Conservation (phyloP, 2,888 invertebrate species). For the Leptura quadrifasciata region DNA sequence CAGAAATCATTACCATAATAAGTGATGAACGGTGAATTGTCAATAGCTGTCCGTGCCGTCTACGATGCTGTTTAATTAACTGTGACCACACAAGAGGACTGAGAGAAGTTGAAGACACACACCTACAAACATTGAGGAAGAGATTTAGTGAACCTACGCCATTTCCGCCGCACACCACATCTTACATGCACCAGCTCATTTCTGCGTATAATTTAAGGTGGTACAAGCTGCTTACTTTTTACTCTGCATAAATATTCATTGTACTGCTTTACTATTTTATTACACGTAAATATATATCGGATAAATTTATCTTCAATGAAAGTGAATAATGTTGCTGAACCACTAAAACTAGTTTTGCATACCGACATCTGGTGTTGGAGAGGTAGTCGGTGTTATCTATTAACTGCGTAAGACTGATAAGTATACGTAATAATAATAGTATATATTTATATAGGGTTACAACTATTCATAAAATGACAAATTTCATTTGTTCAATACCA, state of each 20-base stretch:
- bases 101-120: slow-evolving; percentile 33
- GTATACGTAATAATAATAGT: too few species aligned
- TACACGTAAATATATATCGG: slow-evolving; percentile 7
- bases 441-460: too few species aligned
- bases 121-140: slow-evolving; percentile 54
- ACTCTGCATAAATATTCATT: slow-evolving; percentile 32
- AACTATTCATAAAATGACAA: too few species aligned
- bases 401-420: background rate
- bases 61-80: slow-evolving; percentile 38
- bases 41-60: slow-evolving; percentile 29
- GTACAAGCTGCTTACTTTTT: slow-evolving; percentile 18
- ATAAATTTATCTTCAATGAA: slow-evolving; percentile 10
- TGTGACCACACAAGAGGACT: slow-evolving; percentile 43
- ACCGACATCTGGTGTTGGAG: slow-evolving; percentile 11
- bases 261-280: slow-evolving; percentile 25
- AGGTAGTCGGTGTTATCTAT: background rate
- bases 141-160: slow-evolving; percentile 50
- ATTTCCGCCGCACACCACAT: slow-evolving; percentile 37
- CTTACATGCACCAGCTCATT: slow-evolving; percentile 46
- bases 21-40: slow-evolving; percentile 32
- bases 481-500: too few species aligned
- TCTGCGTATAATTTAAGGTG: slow-evolving; percentile 27
- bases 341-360: background rate
- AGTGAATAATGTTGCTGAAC: slow-evolving; percentile 19
- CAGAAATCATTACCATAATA: slow-evolving; percentile 21